Percentiles rank a stretch among this genome's conserved stretches.
Conservation (phyloP, 2,113 vertebrate genomes). For the Diadophis punctatus region DNA sequence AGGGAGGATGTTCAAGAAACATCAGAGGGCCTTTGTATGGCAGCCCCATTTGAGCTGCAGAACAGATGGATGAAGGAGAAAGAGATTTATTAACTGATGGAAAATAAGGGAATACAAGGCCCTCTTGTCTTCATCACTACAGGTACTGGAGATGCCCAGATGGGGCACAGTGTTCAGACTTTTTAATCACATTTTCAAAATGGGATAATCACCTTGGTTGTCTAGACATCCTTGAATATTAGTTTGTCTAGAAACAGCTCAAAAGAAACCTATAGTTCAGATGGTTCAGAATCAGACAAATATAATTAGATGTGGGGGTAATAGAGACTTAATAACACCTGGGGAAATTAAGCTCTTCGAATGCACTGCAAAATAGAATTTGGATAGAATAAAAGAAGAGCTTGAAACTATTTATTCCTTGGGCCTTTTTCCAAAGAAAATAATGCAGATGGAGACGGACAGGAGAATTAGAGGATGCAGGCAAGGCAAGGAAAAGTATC, state of each 20-base stretch:
- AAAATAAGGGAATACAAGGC: not conserved
- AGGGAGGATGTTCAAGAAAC: not conserved
- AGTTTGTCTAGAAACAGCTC: not conserved
- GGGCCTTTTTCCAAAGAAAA: not conserved
- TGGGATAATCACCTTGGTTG: not conserved
- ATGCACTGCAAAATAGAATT: not conserved
- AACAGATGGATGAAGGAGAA: not conserved
- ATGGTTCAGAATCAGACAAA: not conserved
- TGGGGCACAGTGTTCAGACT: not conserved
- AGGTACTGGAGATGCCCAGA: not conserved
- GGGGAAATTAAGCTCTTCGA: not conserved
- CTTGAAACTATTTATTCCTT: not conserved
- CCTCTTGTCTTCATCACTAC: not conserved
- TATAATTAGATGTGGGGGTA: not conserved
- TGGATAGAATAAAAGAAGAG: not conserved
- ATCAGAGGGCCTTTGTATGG: not conserved
- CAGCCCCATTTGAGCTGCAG: not conserved
- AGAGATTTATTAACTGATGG: not conserved
- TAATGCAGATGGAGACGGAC: not conserved
- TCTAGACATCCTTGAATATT: not conserved
- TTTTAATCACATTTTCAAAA: not conserved
- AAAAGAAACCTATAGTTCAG: not conserved
- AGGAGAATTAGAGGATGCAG: not conserved
- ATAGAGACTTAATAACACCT: not conserved
- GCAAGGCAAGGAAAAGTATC: not conserved